These are phyloP conservation scores for Ursus arctos DNA, from an alignment of 2,113 vertebrate genomes.

Conservation along the genomic window DNA sequence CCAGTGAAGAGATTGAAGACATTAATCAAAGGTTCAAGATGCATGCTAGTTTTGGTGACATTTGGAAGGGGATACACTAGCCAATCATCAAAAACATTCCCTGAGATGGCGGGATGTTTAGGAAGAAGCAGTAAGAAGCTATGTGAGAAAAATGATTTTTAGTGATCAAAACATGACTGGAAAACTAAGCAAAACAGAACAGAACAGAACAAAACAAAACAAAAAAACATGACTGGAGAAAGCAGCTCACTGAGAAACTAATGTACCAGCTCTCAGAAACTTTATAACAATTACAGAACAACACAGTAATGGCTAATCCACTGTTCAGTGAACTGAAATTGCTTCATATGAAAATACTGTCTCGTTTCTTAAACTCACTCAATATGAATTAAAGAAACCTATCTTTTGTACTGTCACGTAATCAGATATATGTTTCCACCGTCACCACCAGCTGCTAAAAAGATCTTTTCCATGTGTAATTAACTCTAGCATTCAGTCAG, in stretches of 20 bases:
- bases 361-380: background rate
- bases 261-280: background rate
- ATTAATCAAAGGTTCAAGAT: background rate
- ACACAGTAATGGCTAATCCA: background rate
- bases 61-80: background rate
- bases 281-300: background rate
- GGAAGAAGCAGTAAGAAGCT: background rate
- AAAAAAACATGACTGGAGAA: background rate
- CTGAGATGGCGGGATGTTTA: rapidly evolving
- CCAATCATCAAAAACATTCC: background rate
- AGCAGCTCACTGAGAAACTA: background rate
- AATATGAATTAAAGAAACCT: background rate
- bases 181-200: background rate
- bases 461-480: background rate
- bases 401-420: background rate
- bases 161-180: background rate
- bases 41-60: background rate
- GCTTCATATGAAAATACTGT: background rate
- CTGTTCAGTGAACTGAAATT: background rate
- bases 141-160: background rate
- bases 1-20: background rate
- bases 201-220: background rate
- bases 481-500: background rate
- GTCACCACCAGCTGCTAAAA: background rate
- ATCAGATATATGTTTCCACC: background rate